Conservation (phyloP, 2,888 invertebrate genomes). For the Heliconius hortense region DNA sequence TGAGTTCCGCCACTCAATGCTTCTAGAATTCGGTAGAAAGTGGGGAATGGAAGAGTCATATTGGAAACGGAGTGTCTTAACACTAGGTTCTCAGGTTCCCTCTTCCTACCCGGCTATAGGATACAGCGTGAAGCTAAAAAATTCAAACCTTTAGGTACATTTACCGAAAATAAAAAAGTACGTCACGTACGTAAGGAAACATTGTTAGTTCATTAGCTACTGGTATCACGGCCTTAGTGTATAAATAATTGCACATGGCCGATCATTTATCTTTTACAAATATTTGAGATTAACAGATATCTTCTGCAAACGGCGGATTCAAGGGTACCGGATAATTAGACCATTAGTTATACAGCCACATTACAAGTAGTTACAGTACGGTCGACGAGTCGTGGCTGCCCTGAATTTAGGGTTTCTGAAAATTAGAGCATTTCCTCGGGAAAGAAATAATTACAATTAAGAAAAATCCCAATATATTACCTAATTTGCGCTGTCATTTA, state of each 20-base stretch:
- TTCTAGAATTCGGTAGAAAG: too few species aligned
- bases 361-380: constrained; percentile 23
- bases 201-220: constrained; percentile 12
- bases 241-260: constrained; percentile 54
- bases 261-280: constrained; percentile 57
- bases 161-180: not conserved
- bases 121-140: too few species aligned
- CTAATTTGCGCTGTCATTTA: not conserved
- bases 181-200: not conserved
- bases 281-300: constrained; percentile 53
- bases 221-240: constrained; percentile 21
- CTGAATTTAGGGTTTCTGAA: not conserved
- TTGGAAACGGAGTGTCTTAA: too few species aligned
- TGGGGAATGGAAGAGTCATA: too few species aligned
- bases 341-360: constrained; percentile 26
- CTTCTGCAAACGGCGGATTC: constrained; percentile 53
- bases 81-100: too few species aligned
- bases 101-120: too few species aligned
- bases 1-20: too few species aligned
- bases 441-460: too few species aligned
- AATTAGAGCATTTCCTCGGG: too few species aligned
- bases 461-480: not conserved
- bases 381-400: not conserved
- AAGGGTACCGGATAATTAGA: constrained; percentile 49
- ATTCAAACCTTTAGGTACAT: not conserved